These are phyloP conservation scores for Scylla paramamosain DNA, from an alignment of 1,140 invertebrate genomes.

Conservation along the genomic window DNA sequence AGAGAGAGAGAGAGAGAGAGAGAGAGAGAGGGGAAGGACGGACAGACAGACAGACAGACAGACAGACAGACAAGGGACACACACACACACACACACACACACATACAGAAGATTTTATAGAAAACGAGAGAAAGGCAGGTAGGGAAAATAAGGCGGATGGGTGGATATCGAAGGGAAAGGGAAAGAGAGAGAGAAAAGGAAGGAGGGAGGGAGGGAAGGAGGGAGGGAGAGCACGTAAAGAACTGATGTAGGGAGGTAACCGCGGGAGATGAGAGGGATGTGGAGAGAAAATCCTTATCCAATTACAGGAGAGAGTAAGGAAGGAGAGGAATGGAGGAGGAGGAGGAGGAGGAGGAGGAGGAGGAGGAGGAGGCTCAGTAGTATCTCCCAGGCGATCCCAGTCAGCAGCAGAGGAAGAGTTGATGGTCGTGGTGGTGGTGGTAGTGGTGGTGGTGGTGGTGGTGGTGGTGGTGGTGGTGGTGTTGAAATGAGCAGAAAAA, in stretches of 20 bases:
- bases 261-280: constrained; percentile 26
- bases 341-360: not conserved
- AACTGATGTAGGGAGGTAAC: not conserved
- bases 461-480: no score
- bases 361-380: not conserved
- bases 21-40: not conserved
- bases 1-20: not conserved
- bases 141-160: not conserved
- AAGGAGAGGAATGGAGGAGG: not conserved
- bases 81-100: not conserved
- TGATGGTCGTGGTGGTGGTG: no score
- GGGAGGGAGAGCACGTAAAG: not conserved
- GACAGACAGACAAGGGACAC: not conserved
- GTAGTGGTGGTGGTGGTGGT: no score
- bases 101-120: not conserved
- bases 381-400: no score
- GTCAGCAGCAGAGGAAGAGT: no score
- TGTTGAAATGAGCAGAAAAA: no score
- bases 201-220: not conserved
- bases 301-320: constrained; percentile 29
- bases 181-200: not conserved
- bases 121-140: not conserved
- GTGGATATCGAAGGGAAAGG: not conserved
- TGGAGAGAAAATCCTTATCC: constrained; percentile 32
- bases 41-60: not conserved